Evolutionary conservation across 1,140 invertebrate species (phyloP).

Genomic region (Cheumatopsyche charites): DNA sequence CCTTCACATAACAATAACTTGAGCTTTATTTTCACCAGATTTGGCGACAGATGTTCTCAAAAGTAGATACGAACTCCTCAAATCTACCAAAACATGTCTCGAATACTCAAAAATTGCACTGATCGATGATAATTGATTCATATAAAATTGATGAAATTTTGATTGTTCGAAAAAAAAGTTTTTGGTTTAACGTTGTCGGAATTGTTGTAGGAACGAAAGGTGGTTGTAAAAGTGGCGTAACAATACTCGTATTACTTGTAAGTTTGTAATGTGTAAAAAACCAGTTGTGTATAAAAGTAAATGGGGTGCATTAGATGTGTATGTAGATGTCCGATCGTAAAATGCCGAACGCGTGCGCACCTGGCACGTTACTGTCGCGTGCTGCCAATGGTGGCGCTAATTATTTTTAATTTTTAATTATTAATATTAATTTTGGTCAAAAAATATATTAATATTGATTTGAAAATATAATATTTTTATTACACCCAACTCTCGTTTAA

Average conservation of each 20-base stretch:
- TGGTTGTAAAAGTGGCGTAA: slow-evolving; percentile 26
- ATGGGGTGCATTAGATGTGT: slow-evolving; percentile 18
- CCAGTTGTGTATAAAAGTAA: not conserved
- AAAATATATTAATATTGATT: not conserved
- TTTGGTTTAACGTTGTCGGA: not conserved
- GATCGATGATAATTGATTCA: no score
- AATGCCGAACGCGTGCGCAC: slow-evolving; percentile 42
- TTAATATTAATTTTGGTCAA: not conserved
- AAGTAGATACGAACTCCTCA: not conserved
- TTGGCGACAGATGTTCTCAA: slow-evolving; percentile 30
- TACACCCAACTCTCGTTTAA: no score
- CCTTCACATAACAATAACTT: slow-evolving; percentile 33
- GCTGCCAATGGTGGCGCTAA: slow-evolving; percentile 30
- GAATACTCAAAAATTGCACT: no score
- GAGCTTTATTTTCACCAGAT: slow-evolving; percentile 21
- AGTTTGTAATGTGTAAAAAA: slow-evolving; percentile 3
- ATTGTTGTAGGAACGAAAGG: slow-evolving; percentile 9
- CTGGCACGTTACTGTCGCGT: slow-evolving; percentile 45
- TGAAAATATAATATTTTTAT: not conserved
- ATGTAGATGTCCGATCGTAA: slow-evolving; percentile 29
- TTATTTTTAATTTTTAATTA: not conserved
- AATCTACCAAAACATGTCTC: no score
- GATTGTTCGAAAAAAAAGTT: no score
- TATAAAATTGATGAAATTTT: no score
- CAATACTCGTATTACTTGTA: no score